Conservation (phyloP, 2,888 invertebrate species). For the Pelosia muscerda region DNA sequence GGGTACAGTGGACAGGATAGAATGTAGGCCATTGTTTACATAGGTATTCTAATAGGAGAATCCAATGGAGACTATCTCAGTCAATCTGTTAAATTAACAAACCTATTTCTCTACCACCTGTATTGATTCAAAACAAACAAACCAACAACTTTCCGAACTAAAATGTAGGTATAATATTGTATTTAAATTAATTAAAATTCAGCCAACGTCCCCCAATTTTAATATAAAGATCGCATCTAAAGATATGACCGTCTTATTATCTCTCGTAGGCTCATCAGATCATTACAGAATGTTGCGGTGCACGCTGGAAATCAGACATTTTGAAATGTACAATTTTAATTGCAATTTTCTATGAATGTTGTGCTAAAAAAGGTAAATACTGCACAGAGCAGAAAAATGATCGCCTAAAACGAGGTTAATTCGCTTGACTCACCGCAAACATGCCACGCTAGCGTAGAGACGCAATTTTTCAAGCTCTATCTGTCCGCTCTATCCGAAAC, state of each 20-base stretch:
- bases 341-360: too few relatives aligned
- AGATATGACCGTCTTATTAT: slow-evolving; percentile 59
- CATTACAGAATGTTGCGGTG: slow-evolving; percentile 27
- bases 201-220: slow-evolving; percentile 45
- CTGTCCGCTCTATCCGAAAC: too few relatives aligned
- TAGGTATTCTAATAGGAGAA: too few relatives aligned
- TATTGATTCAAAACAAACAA: not conserved
- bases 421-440: too few relatives aligned
- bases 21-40: too few relatives aligned
- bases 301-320: slow-evolving; percentile 21
- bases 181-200: slow-evolving; percentile 42
- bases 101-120: not conserved
- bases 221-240: slow-evolving; percentile 56
- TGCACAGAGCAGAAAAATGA: too few relatives aligned
- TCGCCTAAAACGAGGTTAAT: too few relatives aligned
- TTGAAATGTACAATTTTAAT: not conserved
- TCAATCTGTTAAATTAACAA: not conserved
- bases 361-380: too few relatives aligned
- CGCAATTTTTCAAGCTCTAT: too few relatives aligned
- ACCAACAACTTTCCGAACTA: not conserved
- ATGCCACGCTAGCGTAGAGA: too few relatives aligned
- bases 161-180: not conserved
- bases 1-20: too few relatives aligned
- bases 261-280: slow-evolving; percentile 46
- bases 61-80: too few relatives aligned